Evolutionary conservation across 2,113 vertebrate species (phyloP), one percentile per base, ranked within the genome.

Genomic region (Callocephalon fimbriatum): DNA sequence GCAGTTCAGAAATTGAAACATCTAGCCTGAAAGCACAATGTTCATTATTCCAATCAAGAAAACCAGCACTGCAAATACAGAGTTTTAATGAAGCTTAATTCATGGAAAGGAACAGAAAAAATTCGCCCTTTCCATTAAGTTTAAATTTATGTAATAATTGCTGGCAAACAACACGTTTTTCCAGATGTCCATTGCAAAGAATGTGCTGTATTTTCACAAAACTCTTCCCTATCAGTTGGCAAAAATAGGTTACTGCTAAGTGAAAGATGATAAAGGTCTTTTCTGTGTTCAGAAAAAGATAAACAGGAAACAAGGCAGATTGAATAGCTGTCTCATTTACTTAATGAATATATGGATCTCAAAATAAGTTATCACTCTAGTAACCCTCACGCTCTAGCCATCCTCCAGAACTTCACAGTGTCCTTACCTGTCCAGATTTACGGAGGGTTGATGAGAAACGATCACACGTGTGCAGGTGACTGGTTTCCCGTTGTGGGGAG

Each of bases 401-500:
- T 1, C 4, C 32, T 10, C 37, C 44, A n/a, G 5, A 3, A 21
- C 12, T 26, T 5, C 2, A 22, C 19, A 22, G 0, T 20, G 65
- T 21, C 81, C 98, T 98, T 78, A 99, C 99, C 98, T 98, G 84
- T 98, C 98, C 75, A 94, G 27, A 10, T 91, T 93, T 8, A 59
- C 14, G 21, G 97, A 72, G 82, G 96, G 91, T 29, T 97, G 97
- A 23, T 97, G 86, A 37, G 96, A 77, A 53, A 88, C 71, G n/a
- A 74, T 70, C 62, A 83, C 56, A 7, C 8, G 91, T 0, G 94
- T 15, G 71, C 91, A 82, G 56, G 92, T 9, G 7, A 75, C 23
- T 1, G 96, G 56, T 6, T 96, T 95, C 65, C 96, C 97, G 0
- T 91, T 96, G 84, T 85, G 97, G 2, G 98, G 77, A 45, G 96